Evolutionary conservation across 2,113 vertebrate species (phyloP), one percentile per base, ranked within the genome.

Genomic region (Speoplatyrhinus poulsoni): DNA sequence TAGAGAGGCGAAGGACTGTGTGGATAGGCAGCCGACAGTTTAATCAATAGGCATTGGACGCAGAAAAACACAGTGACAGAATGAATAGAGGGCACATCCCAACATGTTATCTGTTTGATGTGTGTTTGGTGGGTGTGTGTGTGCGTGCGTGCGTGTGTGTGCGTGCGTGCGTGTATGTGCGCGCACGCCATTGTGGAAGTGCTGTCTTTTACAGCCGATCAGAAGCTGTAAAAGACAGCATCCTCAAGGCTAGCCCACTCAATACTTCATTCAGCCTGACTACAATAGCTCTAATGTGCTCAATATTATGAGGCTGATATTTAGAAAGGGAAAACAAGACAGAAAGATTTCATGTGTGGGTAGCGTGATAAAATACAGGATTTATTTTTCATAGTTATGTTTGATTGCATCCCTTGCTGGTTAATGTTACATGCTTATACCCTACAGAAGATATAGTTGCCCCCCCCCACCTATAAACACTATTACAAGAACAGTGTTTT

Each of bases 41-140:
- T 79, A 90, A 89, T 91, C 86, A 88, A 91, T 92, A 82, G 63
- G 73, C 74, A 73, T 68, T 72, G 82, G 72, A 89, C 88, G 85
- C 83, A 73, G 73, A 76, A 67, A 62, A 62, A 62, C 54, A 17
- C 62, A 65, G 54, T 46, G 53, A 70, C 32, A 13, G 74, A 77
- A 70, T 67, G 65, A 82, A 76, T 17, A 69, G 53, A 69, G 62
- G 61, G 69, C 62, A 66, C 65, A 60, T 69, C 76, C 55, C 64
- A 66, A 47, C 63, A 50, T 62, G 19, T 72, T 72, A 63, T 71
- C 46, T 60, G 75, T 77, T 87, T 26, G 19, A 1, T 26, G 19
- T 26, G 19, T 26, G 26, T 26, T 76, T 73, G 57, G 72, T 59
- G 9, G 60, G 65, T 56, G 50, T 73, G 53, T 60, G 62, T 59